A percentile compares a stretch with the other conserved stretches of the same genome.
Conservation (phyloP, 2,888 invertebrate genomes). For the Anoplius nigerrimus region DNA sequence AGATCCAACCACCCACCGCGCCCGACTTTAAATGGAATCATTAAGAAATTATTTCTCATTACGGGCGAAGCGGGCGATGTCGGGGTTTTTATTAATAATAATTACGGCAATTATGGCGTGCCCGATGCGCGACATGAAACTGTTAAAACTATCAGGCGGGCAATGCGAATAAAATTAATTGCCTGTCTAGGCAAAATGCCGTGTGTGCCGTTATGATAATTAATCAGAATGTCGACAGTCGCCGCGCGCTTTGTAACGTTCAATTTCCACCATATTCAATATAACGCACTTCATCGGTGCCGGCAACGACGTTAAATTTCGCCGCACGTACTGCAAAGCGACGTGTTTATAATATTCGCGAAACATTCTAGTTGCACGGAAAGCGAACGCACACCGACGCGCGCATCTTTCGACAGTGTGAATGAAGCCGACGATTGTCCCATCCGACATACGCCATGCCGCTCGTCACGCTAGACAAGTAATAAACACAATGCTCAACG, state of each 20-base stretch:
- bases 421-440: neutral
- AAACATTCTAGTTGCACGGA: conserved; percentile 27
- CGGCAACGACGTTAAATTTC: conserved; percentile 41
- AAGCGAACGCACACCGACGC: conserved; percentile 11
- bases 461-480: too few relatives aligned
- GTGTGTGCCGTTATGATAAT: conserved; percentile 16
- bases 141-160: neutral
- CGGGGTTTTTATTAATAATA: too few relatives aligned
- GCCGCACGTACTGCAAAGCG: conserved; percentile 45
- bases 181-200: neutral
- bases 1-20: too few relatives aligned
- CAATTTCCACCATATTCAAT: conserved; percentile 34
- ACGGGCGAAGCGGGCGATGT: too few relatives aligned
- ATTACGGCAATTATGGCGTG: too few relatives aligned
- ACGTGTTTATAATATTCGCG: conserved; percentile 52
- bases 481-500: too few relatives aligned
- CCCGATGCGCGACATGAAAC: too few relatives aligned
- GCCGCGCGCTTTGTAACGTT: conserved; percentile 30
- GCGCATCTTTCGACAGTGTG: conserved; percentile 9
- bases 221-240: conserved; percentile 37
- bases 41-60: too few relatives aligned
- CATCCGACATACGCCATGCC: too few relatives aligned
- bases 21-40: too few relatives aligned
- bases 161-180: conserved; percentile 12
- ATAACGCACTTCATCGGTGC: conserved; percentile 10